Conservation (phyloP, 2,888 invertebrate species). For the Entomobrya proxima region DNA sequence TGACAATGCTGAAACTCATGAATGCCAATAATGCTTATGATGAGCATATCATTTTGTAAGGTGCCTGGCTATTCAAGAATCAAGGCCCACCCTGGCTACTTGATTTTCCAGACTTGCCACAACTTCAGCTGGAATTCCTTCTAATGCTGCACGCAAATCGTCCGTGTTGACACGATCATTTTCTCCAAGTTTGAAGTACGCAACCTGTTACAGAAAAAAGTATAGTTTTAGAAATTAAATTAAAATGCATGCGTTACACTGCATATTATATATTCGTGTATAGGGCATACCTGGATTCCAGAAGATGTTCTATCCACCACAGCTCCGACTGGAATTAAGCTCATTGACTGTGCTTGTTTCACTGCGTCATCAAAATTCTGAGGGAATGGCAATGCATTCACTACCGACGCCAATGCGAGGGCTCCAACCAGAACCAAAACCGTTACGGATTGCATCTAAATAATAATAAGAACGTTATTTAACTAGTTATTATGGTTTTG, state of each 20-base stretch:
- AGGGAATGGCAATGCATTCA: conserved; percentile 58
- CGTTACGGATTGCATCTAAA: conserved; percentile 7
- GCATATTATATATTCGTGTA: background rate
- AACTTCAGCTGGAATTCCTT: conserved; percentile 70
- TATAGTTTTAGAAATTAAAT: background rate
- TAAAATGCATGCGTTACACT: background rate
- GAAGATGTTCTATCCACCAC: conserved; percentile 67
- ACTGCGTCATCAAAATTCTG: conserved; percentile 69
- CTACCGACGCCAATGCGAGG: background rate
- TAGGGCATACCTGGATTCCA: conserved; percentile 65
- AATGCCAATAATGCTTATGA: too few species aligned
- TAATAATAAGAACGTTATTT: background rate
- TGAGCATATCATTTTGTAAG: too few species aligned
- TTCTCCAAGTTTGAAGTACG: conserved; percentile 63
- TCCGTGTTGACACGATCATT: conserved; percentile 60
- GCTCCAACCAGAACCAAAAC: background rate
- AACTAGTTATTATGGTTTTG: too few species aligned
- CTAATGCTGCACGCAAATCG: conserved; percentile 64
- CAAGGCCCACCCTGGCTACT: conserved; percentile 65
- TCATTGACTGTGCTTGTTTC: conserved; percentile 69
- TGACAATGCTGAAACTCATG: too few species aligned
- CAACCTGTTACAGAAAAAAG: conserved; percentile 35
- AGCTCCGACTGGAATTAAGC: conserved; percentile 67
- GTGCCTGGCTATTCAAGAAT: background rate
- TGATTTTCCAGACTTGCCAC: conserved; percentile 67